These are phyloP conservation scores for Acipenser oxyrinchus DNA, from an alignment of 2,797 vertebrate genomes.

Conservation along the genomic window DNA sequence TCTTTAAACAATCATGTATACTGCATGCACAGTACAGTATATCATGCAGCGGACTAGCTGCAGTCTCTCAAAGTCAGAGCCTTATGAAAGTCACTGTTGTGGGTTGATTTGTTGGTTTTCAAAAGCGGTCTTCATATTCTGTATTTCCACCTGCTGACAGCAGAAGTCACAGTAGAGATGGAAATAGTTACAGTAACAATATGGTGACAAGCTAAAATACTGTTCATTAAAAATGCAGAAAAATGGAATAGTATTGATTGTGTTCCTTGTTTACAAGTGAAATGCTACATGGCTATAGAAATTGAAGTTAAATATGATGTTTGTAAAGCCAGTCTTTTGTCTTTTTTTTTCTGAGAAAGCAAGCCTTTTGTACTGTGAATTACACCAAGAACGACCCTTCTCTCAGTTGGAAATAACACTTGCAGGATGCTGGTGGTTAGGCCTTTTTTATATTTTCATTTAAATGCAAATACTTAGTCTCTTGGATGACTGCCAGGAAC, in stretches of 20 bases:
- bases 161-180: too few relatives aligned
- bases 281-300: constrained; percentile 12
- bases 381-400: constrained; percentile 25
- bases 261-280: constrained; percentile 15
- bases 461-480: constrained; percentile 38
- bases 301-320: background rate
- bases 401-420: background rate
- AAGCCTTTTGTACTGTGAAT: constrained; percentile 30
- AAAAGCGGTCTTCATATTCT: too few relatives aligned
- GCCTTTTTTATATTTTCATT: constrained; percentile 21
- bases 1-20: too few relatives aligned
- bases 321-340: constrained; percentile 16
- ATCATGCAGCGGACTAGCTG: too few relatives aligned
- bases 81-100: too few relatives aligned
- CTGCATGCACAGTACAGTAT: too few relatives aligned
- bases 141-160: too few relatives aligned
- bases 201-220: too few relatives aligned
- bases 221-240: background rate
- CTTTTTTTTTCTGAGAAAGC: constrained; percentile 23
- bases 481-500: constrained; percentile 36
- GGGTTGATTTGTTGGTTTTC: too few relatives aligned
- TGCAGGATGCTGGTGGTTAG: constrained; percentile 7
- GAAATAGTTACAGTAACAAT: too few relatives aligned
- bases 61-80: too few relatives aligned
- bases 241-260: constrained; percentile 4